phyloP scores from a whole-genome alignment of 2,113 vertebrate species.

The Podarcis raffonei region DNA sequence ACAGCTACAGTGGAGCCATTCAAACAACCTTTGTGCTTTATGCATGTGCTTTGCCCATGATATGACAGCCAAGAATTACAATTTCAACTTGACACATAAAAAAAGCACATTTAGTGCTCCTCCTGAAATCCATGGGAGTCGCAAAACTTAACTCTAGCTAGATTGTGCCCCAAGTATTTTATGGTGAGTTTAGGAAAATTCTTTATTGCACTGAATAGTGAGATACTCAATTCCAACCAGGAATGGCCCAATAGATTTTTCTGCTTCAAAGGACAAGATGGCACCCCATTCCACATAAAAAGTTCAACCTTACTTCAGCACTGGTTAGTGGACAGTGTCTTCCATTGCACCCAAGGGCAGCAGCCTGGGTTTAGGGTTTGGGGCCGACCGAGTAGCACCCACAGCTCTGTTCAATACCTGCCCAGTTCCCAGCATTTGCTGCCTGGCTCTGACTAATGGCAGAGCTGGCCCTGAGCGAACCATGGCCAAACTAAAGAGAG shows the following conservation, averaged over 20 bases:
- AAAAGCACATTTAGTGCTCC: background rate
- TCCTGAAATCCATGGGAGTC: background rate
- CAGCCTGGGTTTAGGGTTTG: too few relatives aligned
- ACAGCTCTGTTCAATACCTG: too few relatives aligned
- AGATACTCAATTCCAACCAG: background rate
- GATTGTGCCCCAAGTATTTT: background rate
- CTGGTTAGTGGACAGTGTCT: too few relatives aligned
- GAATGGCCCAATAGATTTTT: too few relatives aligned
- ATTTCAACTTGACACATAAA: background rate
- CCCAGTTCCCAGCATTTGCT: too few relatives aligned
- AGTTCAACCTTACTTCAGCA: too few relatives aligned
- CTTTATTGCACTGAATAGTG: background rate
- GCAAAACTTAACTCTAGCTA: background rate
- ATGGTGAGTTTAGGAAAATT: background rate
- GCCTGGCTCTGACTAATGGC: too few relatives aligned
- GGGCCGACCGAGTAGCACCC: too few relatives aligned
- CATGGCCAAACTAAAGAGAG: background rate
- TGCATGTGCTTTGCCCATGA: background rate
- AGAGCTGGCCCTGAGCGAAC: too few relatives aligned
- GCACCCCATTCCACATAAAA: too few relatives aligned
- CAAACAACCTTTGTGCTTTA: background rate
- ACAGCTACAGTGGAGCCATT: background rate
- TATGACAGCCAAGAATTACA: background rate
- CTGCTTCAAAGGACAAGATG: too few relatives aligned
- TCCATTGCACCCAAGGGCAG: too few relatives aligned